Percentiles rank a stretch among this genome's conserved stretches.
Evolutionary conservation across 2,113 vertebrate species (phyloP).

Genomic region (Tachysurus vachellii): DNA sequence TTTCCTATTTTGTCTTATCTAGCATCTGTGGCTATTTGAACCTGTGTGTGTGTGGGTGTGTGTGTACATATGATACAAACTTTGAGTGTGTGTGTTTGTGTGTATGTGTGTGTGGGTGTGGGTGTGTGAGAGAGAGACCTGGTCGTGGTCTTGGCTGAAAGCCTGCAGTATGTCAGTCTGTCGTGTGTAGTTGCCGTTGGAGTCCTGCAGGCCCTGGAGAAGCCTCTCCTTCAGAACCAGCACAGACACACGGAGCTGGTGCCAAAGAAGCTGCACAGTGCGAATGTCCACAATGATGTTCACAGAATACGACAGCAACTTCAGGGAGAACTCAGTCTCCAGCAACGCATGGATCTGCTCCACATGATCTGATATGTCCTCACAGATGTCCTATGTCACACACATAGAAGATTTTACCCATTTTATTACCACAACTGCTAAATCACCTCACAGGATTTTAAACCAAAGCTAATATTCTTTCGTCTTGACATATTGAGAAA

Average conservation of each 20-base stretch:
- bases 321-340: constrained; percentile 97
- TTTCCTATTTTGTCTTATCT: not conserved
- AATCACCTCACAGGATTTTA: constrained; percentile 11
- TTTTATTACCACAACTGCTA: not conserved
- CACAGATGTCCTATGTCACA: constrained; percentile 87
- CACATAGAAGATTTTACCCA: constrained; percentile 3
- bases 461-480: not conserved
- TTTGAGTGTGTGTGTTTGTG: not conserved
- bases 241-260: constrained; percentile 96
- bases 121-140: constrained; percentile 71
- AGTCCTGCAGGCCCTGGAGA: constrained; percentile 96
- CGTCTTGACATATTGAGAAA: not conserved
- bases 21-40: not conserved
- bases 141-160: constrained; percentile 89
- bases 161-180: constrained; percentile 97
- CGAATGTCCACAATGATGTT: constrained; percentile 98
- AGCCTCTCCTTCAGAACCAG: constrained; percentile 95
- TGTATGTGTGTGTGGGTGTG: constrained; percentile 14
- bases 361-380: constrained; percentile 98
- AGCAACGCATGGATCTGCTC: constrained; percentile 97
- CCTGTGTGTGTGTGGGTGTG: constrained; percentile 13
- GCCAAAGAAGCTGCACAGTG: constrained; percentile 93
- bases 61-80: too few relatives aligned
- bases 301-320: constrained; percentile 95
- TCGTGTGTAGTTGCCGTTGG: constrained; percentile 97